Percentiles rank a stretch among this genome's conserved stretches.
Conservation (phyloP, 2,888 invertebrate genomes). For the Thera obeliscata region DNA sequence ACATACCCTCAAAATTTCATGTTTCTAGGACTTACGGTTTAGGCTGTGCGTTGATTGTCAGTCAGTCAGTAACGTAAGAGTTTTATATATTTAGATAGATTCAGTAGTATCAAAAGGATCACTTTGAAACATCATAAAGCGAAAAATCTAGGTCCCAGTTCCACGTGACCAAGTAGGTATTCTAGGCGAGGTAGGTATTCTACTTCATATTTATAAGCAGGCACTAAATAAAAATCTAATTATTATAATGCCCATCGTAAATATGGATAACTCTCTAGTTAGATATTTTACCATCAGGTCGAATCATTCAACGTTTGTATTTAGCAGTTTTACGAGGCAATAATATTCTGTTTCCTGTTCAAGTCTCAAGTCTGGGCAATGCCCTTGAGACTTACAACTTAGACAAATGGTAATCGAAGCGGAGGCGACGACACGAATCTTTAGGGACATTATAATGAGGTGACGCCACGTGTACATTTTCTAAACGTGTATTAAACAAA, state of each 20-base stretch:
- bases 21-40: too few relatives aligned
- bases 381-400: constrained; percentile 23
- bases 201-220: background rate
- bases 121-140: too few relatives aligned
- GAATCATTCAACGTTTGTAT: constrained; percentile 22
- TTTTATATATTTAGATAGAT: too few relatives aligned
- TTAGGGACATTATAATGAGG: background rate
- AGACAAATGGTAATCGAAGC: constrained; percentile 10
- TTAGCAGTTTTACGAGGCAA: constrained; percentile 38
- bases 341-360: constrained; percentile 34
- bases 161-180: too few relatives aligned
- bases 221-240: background rate
- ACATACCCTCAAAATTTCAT: too few relatives aligned
- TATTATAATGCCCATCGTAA: background rate
- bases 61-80: too few relatives aligned
- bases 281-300: background rate
- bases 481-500: too few relatives aligned
- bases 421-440: background rate
- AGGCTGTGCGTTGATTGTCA: too few relatives aligned
- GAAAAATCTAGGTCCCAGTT: too few relatives aligned
- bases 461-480: background rate
- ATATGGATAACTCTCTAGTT: constrained; percentile 4
- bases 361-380: constrained; percentile 22
- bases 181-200: too few relatives aligned
- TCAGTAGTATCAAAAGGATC: too few relatives aligned